Base-by-base conservation (phyloP, 2,797 vertebrate genomes). In the Acridotheres tristis region DNA sequence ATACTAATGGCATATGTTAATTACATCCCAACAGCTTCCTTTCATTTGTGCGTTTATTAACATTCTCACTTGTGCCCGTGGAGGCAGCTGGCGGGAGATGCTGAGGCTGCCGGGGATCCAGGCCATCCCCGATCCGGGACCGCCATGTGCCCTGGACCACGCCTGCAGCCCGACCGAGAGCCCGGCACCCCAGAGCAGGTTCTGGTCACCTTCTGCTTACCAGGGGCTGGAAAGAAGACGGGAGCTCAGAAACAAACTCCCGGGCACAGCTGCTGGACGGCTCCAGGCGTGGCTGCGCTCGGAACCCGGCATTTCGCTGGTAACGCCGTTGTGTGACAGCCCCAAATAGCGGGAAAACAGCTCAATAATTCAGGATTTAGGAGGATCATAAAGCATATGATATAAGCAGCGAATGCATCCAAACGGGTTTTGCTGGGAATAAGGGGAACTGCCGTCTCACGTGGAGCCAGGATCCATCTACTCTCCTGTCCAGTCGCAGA, bases 1-100 rank as follows among this genome's bases (percentile, higher is more conserved):
- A 97, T 97, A 98, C 97, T 97, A 96, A 97, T 96, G 96, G 96
- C 97, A 97, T 97, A 97, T 97, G 97, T 96, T 98, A 97, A 97
- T 98, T 97, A 96, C 96, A 88, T 92, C 77, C 96, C 97, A 96
- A 96, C 97, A 94, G 94, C 95, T 97, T 97, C 96, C 97, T 97
- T 97, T 98, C 97, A 97, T 96, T 96, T 68, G 88, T 68, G 76
- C 97, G 96, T 98, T 97, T 97, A 97, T 97, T 97, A 97, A 96
- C 96, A 97, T 97, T 95, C 96, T 96, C 96, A 95, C 96, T 97
- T 85, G 88, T 95, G 96, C 79, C 94, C 90, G 6, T 45, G 79
- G 92, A 96, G 95, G 93, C 97, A 97, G 97, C 96, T 96, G 96
- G 93, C 75, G 16, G 15, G 34, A 74, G 90, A 68, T 89, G 93